Evolutionary conservation across 1,140 invertebrate genomes (phyloP).

Genomic region (Neocloeon triangulifer): DNA sequence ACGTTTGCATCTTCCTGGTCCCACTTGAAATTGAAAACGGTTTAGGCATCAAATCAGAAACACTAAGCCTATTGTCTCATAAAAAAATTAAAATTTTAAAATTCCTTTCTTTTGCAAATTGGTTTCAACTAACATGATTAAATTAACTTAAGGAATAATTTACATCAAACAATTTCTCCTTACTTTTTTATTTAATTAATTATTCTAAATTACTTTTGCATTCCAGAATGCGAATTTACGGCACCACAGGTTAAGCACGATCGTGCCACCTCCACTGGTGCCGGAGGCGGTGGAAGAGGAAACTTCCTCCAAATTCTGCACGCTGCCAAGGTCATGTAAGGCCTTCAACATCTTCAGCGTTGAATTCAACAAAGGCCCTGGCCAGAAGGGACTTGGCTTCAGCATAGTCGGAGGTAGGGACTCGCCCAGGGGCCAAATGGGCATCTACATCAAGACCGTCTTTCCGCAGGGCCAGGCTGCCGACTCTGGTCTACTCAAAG

Average conservation of each 20-base stretch:
- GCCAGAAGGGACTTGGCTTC: conserved; percentile 70
- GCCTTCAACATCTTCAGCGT: conserved; percentile 26
- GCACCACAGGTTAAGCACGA: neutral
- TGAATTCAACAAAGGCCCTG: conserved; percentile 55
- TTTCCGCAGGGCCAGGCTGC: conserved; percentile 73
- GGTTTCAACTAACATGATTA: too few relatives aligned
- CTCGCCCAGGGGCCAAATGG: conserved; percentile 69
- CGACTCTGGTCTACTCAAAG: conserved; percentile 53
- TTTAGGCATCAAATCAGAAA: too few relatives aligned
- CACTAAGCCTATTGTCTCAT: too few relatives aligned
- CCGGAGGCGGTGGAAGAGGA: conserved; percentile 19
- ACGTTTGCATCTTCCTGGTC: too few relatives aligned
- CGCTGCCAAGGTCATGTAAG: conserved; percentile 21
- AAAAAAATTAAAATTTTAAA: too few relatives aligned
- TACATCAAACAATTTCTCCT: too few relatives aligned
- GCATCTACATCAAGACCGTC: conserved; percentile 78
- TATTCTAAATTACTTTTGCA: too few relatives aligned
- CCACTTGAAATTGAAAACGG: too few relatives aligned
- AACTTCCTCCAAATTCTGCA: conserved; percentile 23
- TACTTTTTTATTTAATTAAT: too few relatives aligned
- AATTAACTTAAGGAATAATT: too few relatives aligned
- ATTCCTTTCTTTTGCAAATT: too few relatives aligned
- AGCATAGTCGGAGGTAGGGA: conserved; percentile 79
- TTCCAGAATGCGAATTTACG: neutral
- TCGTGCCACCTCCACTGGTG: neutral